Evolutionary conservation across 2,888 invertebrate genomes (phyloP).

Genomic region (Eristalis pertinax): DNA sequence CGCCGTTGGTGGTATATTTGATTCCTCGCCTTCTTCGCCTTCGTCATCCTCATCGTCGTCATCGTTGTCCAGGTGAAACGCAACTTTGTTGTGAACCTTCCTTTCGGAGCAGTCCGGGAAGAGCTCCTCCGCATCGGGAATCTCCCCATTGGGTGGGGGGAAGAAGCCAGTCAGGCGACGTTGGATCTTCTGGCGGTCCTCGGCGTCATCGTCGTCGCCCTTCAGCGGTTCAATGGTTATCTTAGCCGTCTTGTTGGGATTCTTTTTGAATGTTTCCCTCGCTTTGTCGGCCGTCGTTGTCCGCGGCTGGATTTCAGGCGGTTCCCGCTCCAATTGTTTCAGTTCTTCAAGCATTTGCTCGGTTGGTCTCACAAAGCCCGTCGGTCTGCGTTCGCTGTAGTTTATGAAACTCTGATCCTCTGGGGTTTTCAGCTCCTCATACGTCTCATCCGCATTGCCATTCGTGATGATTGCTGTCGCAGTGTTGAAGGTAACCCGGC

Average conservation of each 20-base stretch:
- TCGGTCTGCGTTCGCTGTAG: slow-evolving; percentile 65
- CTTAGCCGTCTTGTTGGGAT: slow-evolving; percentile 17
- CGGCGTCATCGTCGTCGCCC: slow-evolving; percentile 20
- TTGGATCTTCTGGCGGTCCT: slow-evolving; percentile 33
- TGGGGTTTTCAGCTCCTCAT: slow-evolving; percentile 53
- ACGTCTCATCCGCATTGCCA: slow-evolving; percentile 37
- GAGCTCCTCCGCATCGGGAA: slow-evolving; percentile 76
- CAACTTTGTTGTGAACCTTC: slow-evolving; percentile 16
- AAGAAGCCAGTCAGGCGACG: slow-evolving; percentile 64
- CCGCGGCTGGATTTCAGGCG: slow-evolving; percentile 31
- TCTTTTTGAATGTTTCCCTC: slow-evolving; percentile 47
- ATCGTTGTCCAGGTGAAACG: slow-evolving; percentile 18
- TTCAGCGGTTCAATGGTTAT: slow-evolving; percentile 5
- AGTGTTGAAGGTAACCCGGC: slow-evolving; percentile 32
- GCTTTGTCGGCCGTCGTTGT: slow-evolving; percentile 49
- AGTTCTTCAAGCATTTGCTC: slow-evolving; percentile 44
- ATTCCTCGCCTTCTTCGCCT: slow-evolving; percentile 30
- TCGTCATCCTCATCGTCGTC: slow-evolving; percentile 34
- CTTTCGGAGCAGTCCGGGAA: neutral
- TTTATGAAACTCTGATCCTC: slow-evolving; percentile 31
- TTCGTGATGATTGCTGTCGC: slow-evolving; percentile 33
- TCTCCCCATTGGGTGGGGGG: slow-evolving; percentile 76
- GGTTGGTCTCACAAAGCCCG: slow-evolving; percentile 75
- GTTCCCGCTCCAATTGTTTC: slow-evolving; percentile 2
- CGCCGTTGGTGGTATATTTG: slow-evolving; percentile 29